Base-by-base conservation (phyloP, 2,113 vertebrate species). In the Nothocercus julius region DNA sequence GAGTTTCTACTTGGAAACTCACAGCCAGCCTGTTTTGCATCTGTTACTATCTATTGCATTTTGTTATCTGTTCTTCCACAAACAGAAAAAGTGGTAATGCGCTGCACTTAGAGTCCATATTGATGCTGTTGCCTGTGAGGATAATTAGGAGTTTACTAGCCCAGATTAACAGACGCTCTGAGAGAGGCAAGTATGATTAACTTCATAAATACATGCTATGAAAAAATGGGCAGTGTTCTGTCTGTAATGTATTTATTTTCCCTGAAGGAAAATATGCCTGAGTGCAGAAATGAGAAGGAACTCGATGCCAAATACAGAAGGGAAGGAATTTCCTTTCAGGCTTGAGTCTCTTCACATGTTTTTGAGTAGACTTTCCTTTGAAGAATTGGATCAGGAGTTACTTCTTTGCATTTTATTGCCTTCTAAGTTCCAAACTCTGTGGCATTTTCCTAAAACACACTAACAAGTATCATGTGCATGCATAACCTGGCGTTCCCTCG, bases 121-220 rank as follows among this genome's bases (percentile, higher is more conserved):
- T 92, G 81, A 78, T 80, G 19, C 3, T 72, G 36, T 69, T 92
- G 62, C 81, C 69, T 95, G 53, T 56, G 58, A 91, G 76, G 82
- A 75, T 86, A 88, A 86, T 87, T 66, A 86, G 83, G 90, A 94
- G 90, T 93, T 94, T 84, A 36, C 61, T 56, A 88, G 49, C 83
- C 77, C 34, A 76, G 56, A 88, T 84, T 64, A 90, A 61, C 32
- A 81, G 89, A 87, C 0, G 18, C 89, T 49, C 76, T 87, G 56
- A 94, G 77, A 95, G 78, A 79, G 0, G 1, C 0, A 0, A 75
- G 56, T 82, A 5, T 87, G 81, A 94, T 93, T 94, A 94, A 76
- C 62, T 92, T 91, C 49, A 67, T 69, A 93, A 96, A 87, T 84
- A 53, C 25, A 0, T 73, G 21, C 84, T 87, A 87, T 73, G 81